These are phyloP conservation scores for Apomyelois bistriatella DNA, from an alignment of 2,888 invertebrate species.

Conservation along the genomic window DNA sequence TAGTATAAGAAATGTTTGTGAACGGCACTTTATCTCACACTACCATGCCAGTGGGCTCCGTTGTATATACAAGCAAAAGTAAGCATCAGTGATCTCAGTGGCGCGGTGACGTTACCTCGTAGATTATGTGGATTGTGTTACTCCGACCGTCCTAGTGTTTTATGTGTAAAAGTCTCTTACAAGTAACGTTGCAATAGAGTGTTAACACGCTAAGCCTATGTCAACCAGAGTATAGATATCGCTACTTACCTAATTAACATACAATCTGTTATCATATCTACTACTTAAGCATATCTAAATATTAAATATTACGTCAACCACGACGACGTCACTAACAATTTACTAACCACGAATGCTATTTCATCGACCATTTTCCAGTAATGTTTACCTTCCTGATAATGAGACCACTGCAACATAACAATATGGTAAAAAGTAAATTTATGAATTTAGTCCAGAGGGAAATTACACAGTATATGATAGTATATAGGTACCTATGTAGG, in stretches of 20 bases:
- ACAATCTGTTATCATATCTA: not conserved
- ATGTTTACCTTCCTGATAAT: no score
- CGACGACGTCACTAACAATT: no score
- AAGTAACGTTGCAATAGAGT: not conserved
- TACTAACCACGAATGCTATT: no score
- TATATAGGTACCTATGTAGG: no score
- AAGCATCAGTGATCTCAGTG: constrained; percentile 13
- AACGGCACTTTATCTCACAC: constrained; percentile 11
- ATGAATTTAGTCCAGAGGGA: no score
- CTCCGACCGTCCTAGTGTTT: not conserved
- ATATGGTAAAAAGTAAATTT: no score
- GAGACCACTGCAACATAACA: no score
- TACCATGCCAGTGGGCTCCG: not conserved
- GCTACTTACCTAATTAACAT: not conserved
- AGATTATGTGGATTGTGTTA: not conserved
- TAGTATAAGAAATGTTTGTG: not conserved
- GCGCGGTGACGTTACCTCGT: constrained; percentile 15
- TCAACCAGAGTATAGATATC: not conserved
- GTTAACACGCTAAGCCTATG: not conserved
- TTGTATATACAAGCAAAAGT: not conserved
- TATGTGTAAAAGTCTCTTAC: not conserved
- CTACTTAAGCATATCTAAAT: not conserved
- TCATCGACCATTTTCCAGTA: no score
- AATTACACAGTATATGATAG: no score
- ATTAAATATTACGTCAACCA: no score